phyloP scores from a whole-genome alignment of 2,113 vertebrate genomes.

The Oryzias woworae region DNA sequence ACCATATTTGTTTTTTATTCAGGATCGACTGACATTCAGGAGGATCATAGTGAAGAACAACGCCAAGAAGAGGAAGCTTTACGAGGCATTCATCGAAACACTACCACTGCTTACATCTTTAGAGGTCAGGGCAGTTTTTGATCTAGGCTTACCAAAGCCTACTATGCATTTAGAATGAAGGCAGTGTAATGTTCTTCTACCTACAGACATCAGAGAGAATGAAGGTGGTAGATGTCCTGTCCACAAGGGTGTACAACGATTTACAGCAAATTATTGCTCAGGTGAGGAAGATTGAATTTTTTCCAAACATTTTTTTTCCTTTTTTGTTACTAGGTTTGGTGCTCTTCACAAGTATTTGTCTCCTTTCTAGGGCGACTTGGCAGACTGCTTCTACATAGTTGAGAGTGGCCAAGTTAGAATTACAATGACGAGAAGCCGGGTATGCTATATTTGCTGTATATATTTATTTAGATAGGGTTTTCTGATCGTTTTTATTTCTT shows the following conservation, averaged over 20 bases:
- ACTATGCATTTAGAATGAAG: not conserved
- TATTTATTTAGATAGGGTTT: no score
- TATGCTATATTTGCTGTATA: constrained; percentile 64
- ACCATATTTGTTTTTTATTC: not conserved
- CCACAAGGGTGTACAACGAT: constrained; percentile 88
- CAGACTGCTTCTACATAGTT: constrained; percentile 97
- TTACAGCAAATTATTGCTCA: constrained; percentile 98
- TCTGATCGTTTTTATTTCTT: constrained; percentile 2
- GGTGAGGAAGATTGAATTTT: constrained; percentile 71
- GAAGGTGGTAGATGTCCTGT: constrained; percentile 97
- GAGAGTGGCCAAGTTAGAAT: constrained; percentile 98
- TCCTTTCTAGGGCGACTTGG: constrained; percentile 87
- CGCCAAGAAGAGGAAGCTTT: constrained; percentile 96
- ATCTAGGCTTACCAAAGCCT: not conserved
- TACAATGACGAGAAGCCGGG: constrained; percentile 94
- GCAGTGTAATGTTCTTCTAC: constrained; percentile 29
- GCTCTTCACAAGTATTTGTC: not conserved
- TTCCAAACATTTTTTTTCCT: not conserved
- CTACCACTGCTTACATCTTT: constrained; percentile 96
- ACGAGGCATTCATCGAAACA: constrained; percentile 97
- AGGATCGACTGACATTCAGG: constrained; percentile 81
- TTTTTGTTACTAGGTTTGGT: not conserved
- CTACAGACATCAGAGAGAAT: constrained; percentile 92
- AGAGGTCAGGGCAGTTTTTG: constrained; percentile 81
- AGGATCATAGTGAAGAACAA: constrained; percentile 99